A percentile compares a stretch with the other conserved stretches of the same genome.
Evolutionary conservation across 2,797 vertebrate genomes (phyloP).

Genomic region (Vultur gryphus): DNA sequence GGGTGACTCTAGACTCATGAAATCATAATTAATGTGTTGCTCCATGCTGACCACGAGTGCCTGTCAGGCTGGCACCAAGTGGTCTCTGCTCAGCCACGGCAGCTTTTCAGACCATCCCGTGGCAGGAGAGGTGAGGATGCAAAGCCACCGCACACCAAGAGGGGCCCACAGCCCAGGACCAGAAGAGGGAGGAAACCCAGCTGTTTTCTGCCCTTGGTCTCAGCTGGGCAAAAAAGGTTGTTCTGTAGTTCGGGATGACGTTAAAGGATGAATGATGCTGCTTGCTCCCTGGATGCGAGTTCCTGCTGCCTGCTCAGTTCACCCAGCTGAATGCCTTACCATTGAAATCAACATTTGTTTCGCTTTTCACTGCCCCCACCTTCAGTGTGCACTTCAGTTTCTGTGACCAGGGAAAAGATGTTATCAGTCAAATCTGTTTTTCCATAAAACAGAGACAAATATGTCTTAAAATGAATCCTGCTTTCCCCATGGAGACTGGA

Average conservation of each 20-base stretch:
- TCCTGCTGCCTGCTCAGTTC: neutral
- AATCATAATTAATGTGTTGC: neutral
- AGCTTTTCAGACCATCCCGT: neutral
- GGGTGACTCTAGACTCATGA: neutral
- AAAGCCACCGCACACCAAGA: neutral
- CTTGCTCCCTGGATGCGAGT: neutral
- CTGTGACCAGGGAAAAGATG: neutral
- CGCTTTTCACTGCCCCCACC: neutral
- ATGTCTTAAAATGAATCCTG: neutral
- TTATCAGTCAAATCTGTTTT: neutral
- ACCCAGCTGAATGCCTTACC: neutral
- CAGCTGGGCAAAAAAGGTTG: neutral
- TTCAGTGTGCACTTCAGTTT: neutral
- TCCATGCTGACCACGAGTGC: neutral
- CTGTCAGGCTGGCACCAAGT: neutral
- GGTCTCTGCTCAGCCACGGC: rapidly evolving
- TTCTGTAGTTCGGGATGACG: neutral
- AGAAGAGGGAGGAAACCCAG: neutral
- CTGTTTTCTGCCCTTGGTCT: neutral
- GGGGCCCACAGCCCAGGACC: neutral
- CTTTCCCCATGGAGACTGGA: neutral
- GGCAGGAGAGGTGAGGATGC: neutral
- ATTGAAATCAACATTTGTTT: neutral
- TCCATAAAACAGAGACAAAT: neutral
- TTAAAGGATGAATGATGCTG: neutral